Percentiles rank a stretch among this genome's conserved stretches.
Conservation (phyloP, 2,888 invertebrate genomes). For the Thereva unica region DNA sequence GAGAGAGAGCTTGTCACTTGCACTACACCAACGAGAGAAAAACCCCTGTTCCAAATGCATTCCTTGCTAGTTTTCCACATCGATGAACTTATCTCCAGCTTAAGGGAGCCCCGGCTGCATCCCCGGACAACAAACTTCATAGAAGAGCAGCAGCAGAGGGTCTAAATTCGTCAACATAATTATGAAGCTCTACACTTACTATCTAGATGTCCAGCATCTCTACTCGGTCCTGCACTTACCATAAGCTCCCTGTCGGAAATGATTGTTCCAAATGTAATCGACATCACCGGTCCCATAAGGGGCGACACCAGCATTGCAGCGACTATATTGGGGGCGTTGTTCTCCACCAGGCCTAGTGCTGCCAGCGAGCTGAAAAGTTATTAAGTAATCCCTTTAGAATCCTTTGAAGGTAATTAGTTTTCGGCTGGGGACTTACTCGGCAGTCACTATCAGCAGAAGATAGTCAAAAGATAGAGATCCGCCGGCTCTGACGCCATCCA, state of each 20-base stretch:
- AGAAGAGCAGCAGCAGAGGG: too few relatives aligned
- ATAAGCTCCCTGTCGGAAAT: slow-evolving; percentile 72
- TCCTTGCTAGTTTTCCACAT: too few relatives aligned
- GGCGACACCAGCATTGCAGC: slow-evolving; percentile 79
- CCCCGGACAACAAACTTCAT: too few relatives aligned
- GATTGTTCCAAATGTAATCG: slow-evolving; percentile 81
- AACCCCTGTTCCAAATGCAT: too few relatives aligned
- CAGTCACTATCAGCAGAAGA: slow-evolving; percentile 75
- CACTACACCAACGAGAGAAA: too few relatives aligned
- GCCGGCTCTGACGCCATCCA: slow-evolving; percentile 74
- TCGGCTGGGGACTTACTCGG: slow-evolving; percentile 67
- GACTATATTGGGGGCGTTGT: slow-evolving; percentile 79
- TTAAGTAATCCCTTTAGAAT: slow-evolving; percentile 16
- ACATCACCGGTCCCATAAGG: slow-evolving; percentile 84
- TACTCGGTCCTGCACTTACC: slow-evolving; percentile 49
- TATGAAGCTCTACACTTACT: neutral
- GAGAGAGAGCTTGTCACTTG: too few relatives aligned
- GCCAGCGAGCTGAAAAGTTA: slow-evolving; percentile 69
- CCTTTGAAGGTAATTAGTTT: slow-evolving; percentile 2
- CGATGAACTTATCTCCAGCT: too few relatives aligned
- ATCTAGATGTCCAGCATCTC: neutral
- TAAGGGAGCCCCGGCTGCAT: too few relatives aligned
- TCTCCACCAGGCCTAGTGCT: slow-evolving; percentile 80
- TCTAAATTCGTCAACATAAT: neutral
- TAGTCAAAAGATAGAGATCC: slow-evolving; percentile 83